Conservation (phyloP, 1,140 invertebrate genomes). For the Caerostris extrusa region DNA sequence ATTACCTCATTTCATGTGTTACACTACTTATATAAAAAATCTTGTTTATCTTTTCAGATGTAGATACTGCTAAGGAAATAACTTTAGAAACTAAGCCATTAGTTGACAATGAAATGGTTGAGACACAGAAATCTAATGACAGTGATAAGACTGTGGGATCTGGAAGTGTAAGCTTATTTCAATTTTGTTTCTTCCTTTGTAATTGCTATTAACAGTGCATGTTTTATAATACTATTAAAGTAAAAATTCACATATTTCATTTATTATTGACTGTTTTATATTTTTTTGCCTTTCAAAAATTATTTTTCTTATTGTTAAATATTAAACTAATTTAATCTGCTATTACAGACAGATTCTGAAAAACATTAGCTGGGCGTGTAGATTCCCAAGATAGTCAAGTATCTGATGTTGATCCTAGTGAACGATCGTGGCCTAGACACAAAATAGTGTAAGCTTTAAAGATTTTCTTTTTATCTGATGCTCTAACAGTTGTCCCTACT, state of each 20-base stretch:
- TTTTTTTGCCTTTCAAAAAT: neutral
- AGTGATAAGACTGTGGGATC: conserved; percentile 91
- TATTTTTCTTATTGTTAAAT: neutral
- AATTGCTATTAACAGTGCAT: too few species aligned
- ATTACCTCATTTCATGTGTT: too few species aligned
- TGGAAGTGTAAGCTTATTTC: conserved; percentile 84
- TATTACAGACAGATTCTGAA: conserved; percentile 88
- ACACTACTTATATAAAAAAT: too few species aligned
- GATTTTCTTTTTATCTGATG: neutral
- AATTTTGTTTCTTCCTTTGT: neutral
- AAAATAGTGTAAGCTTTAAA: conserved; percentile 89
- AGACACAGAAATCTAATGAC: conserved; percentile 89
- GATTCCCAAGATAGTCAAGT: conserved; percentile 94
- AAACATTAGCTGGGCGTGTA: conserved; percentile 88
- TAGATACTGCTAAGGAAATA: conserved; percentile 80
- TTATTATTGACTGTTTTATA: too few species aligned
- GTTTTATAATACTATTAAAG: neutral
- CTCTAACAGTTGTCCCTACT: neutral
- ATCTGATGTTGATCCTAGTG: conserved; percentile 84
- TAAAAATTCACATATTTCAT: neutral
- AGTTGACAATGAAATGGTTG: conserved; percentile 83
- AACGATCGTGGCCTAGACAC: conserved; percentile 88
- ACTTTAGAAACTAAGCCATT: conserved; percentile 84
- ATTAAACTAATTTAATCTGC: neutral
- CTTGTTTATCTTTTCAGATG: conserved; percentile 56